A percentile compares a stretch with the other conserved stretches of the same genome.
phyloP scores from a whole-genome alignment of 2,888 invertebrate genomes.

The Dryocosmus kuriphilus region DNA sequence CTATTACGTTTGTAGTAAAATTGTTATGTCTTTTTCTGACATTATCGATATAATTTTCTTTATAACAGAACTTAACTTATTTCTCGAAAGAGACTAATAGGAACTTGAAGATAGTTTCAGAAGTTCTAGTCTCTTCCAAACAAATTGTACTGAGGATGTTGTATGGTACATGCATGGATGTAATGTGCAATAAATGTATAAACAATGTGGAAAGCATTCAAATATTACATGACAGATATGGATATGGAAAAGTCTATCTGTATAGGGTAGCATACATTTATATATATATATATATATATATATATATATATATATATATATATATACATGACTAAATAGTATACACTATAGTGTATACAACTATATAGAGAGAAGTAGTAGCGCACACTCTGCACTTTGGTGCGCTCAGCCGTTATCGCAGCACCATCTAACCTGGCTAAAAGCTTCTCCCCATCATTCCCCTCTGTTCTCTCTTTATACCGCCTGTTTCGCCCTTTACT shows the following conservation, averaged over 20 bases:
- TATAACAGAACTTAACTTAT: not conserved
- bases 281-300: not conserved
- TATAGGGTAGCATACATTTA: too few relatives aligned
- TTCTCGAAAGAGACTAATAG: not conserved
- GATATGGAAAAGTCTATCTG: too few relatives aligned
- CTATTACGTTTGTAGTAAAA: too few relatives aligned
- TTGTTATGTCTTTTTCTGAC: too few relatives aligned
- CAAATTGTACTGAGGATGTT: not conserved
- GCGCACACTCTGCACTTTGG: conserved; percentile 73
- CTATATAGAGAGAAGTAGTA: conserved; percentile 48
- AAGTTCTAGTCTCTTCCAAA: not conserved
- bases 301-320: not conserved
- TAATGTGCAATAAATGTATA: too few relatives aligned
- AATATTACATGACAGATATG: too few relatives aligned
- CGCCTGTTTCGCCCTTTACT: conserved; percentile 60
- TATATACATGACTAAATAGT: not conserved
- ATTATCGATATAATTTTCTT: not conserved
- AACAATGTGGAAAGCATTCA: not conserved
- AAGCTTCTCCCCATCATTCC: conserved; percentile 76
- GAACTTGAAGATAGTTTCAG: not conserved
- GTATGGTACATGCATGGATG: too few relatives aligned
- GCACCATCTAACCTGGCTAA: conserved; percentile 77
- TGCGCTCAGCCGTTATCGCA: conserved; percentile 74
- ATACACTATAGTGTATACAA: not conserved
- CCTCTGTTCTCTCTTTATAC: conserved; percentile 60